phyloP scores from a whole-genome alignment of 1,140 invertebrate genomes.

The Zelostemma sp. region DNA sequence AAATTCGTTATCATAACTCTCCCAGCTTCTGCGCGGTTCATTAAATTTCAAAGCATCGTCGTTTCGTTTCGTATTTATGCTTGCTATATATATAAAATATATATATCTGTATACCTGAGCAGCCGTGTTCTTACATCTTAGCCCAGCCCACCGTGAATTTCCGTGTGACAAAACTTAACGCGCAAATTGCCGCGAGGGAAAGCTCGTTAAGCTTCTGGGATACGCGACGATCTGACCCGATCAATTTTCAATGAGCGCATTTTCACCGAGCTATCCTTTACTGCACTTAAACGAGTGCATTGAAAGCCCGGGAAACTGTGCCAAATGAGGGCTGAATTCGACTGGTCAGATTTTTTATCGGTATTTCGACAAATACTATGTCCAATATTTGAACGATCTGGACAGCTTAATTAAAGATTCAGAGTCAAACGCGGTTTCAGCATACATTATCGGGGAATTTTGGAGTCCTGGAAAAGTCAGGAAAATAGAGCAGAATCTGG shows the following conservation, averaged over 20 bases:
- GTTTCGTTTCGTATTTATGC: constrained; percentile 1
- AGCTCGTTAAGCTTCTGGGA: constrained; percentile 3
- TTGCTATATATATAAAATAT: neutral
- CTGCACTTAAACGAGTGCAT: too few relatives aligned
- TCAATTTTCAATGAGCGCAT: constrained; percentile 2
- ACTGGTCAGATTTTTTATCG: too few relatives aligned
- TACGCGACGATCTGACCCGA: neutral
- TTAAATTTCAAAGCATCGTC: constrained; percentile 7
- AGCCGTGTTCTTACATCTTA: neutral
- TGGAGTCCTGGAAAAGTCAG: too few relatives aligned
- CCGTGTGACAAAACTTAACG: neutral
- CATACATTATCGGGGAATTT: too few relatives aligned
- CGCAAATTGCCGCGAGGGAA: constrained; percentile 1
- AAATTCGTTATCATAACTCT: neutral
- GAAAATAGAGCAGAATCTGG: too few relatives aligned
- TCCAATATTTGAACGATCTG: too few relatives aligned
- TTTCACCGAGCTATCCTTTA: neutral
- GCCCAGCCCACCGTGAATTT: neutral
- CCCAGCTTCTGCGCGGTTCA: neutral
- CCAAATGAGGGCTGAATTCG: too few relatives aligned
- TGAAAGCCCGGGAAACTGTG: too few relatives aligned
- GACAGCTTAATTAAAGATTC: too few relatives aligned
- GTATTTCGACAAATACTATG: too few relatives aligned
- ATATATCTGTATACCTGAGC: neutral
- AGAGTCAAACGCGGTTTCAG: too few relatives aligned